Percentiles rank a stretch among this genome's conserved stretches.
Conservation (phyloP, 2,888 invertebrate genomes). For the Phania funesta region DNA sequence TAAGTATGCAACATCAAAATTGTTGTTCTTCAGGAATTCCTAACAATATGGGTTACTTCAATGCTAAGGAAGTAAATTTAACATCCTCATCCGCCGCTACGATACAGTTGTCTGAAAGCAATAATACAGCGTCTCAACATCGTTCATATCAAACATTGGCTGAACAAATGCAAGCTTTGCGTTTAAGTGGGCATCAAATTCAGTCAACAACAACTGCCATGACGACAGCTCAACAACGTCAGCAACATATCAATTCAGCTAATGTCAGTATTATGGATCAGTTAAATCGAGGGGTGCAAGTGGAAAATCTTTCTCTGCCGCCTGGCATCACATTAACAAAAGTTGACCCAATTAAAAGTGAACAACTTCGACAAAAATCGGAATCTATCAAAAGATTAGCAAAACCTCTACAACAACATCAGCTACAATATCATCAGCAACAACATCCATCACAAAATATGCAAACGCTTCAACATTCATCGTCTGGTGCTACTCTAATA, state of each 20-base stretch:
- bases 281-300: conserved; percentile 80
- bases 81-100: conserved; percentile 65
- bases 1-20: conserved; percentile 67
- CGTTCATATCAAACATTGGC: conserved; percentile 52
- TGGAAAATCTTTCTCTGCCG: conserved; percentile 85
- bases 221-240: conserved; percentile 60
- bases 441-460: conserved; percentile 37
- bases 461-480: conserved; percentile 68
- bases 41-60: conserved; percentile 77
- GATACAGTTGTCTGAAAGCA: conserved; percentile 39
- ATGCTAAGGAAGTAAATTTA: conserved; percentile 75
- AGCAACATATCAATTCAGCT: conserved; percentile 61
- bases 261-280: conserved; percentile 81
- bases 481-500: conserved; percentile 70
- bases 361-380: conserved; percentile 78
- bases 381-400: conserved; percentile 79
- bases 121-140: conserved; percentile 35
- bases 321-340: conserved; percentile 91
- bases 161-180: conserved; percentile 56
- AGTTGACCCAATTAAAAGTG: conserved; percentile 83
- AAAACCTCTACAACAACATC: conserved; percentile 73
- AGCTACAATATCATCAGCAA: conserved; percentile 47
- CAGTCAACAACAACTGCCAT: conserved; percentile 69
- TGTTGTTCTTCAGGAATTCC: conserved; percentile 74
- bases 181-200: conserved; percentile 67